Conservation (phyloP, 2,113 vertebrate species). For the Turnix velox region DNA sequence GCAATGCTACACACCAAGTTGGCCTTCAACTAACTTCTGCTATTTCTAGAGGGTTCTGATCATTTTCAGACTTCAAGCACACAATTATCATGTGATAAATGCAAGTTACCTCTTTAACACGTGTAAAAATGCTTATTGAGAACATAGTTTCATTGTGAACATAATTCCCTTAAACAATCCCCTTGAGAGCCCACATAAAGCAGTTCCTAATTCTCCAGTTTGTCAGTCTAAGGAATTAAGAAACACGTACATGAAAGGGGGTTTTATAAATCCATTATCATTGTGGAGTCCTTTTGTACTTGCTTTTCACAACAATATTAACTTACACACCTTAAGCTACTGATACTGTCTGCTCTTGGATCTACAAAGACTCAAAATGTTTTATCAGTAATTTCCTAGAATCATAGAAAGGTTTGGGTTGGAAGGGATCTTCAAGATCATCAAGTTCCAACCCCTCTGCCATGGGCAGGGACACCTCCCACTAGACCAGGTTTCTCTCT, state of each 20-base stretch:
- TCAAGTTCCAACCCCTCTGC: too few species aligned
- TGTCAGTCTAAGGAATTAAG: not conserved
- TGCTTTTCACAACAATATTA: not conserved
- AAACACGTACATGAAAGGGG: not conserved
- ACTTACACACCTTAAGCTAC: not conserved
- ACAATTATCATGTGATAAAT: rapidly evolving
- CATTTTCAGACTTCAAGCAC: not conserved
- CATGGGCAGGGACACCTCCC: too few species aligned
- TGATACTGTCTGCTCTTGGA: not conserved
- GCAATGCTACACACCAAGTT: not conserved
- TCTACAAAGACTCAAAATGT: not conserved
- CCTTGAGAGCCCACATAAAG: not conserved
- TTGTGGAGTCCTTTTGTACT: not conserved
- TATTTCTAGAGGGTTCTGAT: not conserved
- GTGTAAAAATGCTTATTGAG: not conserved
- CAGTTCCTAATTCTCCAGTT: not conserved
- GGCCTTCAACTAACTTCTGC: not conserved
- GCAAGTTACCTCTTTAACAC: not conserved
- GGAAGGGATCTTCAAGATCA: too few species aligned
- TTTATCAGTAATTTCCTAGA: not conserved
- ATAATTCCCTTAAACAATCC: not conserved
- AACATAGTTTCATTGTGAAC: not conserved
- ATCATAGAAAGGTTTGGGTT: too few species aligned
- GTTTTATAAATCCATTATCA: not conserved
- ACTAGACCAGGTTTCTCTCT: too few species aligned